A percentile compares a stretch with the other conserved stretches of the same genome.
These are phyloP conservation scores for Alcedo quadribrachys DNA, from an alignment of 2,797 vertebrate genomes.

Conservation along the genomic window DNA sequence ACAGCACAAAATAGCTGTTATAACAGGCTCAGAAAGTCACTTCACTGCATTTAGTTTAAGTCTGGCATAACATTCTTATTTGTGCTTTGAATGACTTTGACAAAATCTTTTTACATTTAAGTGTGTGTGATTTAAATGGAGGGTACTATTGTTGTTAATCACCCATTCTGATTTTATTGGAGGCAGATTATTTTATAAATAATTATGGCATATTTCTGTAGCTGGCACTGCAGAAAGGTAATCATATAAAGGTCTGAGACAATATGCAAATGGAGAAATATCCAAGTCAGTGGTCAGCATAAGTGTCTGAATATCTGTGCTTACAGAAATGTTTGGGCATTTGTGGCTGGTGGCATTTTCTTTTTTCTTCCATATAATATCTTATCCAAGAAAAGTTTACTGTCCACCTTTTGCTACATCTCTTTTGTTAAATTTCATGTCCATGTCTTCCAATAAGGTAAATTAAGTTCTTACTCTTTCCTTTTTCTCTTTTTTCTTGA, in stretches of 20 bases:
- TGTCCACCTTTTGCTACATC: not conserved
- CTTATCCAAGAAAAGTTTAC: not conserved
- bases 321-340: not conserved
- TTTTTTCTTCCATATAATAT: not conserved
- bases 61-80: not conserved
- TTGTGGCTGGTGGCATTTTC: not conserved
- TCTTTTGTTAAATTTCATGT: not conserved
- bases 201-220: not conserved
- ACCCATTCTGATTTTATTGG: not conserved
- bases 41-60: not conserved
- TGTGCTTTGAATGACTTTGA: not conserved
- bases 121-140: not conserved
- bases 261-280: not conserved
- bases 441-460: not conserved
- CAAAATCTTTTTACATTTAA: not conserved
- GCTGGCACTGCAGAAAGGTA: not conserved
- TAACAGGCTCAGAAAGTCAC: not conserved
- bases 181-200: not conserved
- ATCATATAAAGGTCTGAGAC: not conserved
- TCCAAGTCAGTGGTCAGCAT: not conserved
- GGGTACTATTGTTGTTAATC: not conserved
- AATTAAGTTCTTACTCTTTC: not conserved
- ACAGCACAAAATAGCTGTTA: not conserved
- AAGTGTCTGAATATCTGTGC: not conserved
- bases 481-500: not conserved